Conservation (phyloP, 2,888 invertebrate genomes). For the Ophion slaviceki region DNA sequence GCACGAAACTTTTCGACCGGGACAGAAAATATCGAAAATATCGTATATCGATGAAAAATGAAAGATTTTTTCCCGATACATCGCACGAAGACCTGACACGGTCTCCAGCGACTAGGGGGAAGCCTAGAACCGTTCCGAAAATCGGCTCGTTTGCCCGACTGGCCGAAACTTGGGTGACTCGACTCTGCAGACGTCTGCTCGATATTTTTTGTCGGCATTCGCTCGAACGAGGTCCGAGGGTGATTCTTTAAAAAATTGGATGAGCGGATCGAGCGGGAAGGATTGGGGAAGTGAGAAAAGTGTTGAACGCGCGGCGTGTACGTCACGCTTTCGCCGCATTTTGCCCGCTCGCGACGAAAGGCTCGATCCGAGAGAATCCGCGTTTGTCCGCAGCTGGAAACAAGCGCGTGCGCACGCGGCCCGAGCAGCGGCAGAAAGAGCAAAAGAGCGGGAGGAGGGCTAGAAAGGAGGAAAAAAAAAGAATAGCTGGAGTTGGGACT, state of each 20-base stretch:
- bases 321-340: conserved; percentile 70
- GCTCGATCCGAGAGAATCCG: conserved; percentile 49
- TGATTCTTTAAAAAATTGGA: not conserved
- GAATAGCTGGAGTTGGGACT: not conserved
- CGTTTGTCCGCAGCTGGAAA: conserved; percentile 36
- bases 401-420: conserved; percentile 29
- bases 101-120: too few relatives aligned
- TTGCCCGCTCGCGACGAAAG: conserved; percentile 66
- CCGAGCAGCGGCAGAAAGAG: conserved; percentile 22
- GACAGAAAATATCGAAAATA: not conserved
- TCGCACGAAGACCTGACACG: too few relatives aligned
- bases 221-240: conserved; percentile 10
- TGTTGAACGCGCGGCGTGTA: conserved; percentile 48
- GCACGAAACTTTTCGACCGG: not conserved
- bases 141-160: too few relatives aligned
- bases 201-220: too few relatives aligned
- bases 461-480: conserved; percentile 34
- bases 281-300: conserved; percentile 18
- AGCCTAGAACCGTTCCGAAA: too few relatives aligned
- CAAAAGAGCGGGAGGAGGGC: not conserved
- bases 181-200: too few relatives aligned
- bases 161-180: too few relatives aligned
- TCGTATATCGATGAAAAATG: not conserved
- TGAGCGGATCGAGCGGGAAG: conserved; percentile 17
- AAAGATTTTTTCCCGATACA: not conserved